Percentiles rank a stretch among this genome's conserved stretches.
phyloP scores from a whole-genome alignment of 1,140 invertebrate species.

The Anastatus disparis region DNA sequence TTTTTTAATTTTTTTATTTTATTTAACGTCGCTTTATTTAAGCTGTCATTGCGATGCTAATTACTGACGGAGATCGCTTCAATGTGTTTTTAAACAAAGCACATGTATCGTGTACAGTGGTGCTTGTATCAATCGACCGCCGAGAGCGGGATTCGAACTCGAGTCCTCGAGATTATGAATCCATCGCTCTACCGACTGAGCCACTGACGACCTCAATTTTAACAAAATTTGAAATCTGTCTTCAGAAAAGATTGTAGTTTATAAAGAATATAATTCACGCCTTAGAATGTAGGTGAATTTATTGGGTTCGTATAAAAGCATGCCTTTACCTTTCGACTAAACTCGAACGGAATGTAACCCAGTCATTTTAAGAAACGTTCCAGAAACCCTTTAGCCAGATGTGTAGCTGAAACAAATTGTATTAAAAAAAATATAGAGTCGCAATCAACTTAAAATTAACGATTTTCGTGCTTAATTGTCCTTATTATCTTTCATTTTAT shows the following conservation, averaged over 20 bases:
- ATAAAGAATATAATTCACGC: not conserved
- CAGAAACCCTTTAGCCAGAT: constrained; percentile 8
- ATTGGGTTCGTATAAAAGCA: too few relatives aligned
- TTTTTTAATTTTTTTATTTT: too few relatives aligned
- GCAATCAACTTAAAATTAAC: not conserved
- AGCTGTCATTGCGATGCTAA: too few relatives aligned
- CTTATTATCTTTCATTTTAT: not conserved
- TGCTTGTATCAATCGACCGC: too few relatives aligned
- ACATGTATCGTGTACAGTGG: too few relatives aligned
- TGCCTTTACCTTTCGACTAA: not conserved
- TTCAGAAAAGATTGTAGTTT: constrained; percentile 4
- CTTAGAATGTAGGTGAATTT: constrained; percentile 30
- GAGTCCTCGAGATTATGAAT: too few relatives aligned
- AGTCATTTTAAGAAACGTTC: constrained; percentile 22
- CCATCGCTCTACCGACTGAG: too few relatives aligned
- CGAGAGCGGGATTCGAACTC: too few relatives aligned
- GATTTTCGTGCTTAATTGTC: not conserved
- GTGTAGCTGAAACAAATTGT: constrained; percentile 4
- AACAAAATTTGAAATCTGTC: constrained; percentile 13
- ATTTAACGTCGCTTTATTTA: too few relatives aligned
- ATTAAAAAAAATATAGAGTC: not conserved
- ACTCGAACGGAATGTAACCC: constrained; percentile 14
- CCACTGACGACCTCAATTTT: too few relatives aligned
- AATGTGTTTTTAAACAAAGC: too few relatives aligned
- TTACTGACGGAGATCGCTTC: too few relatives aligned